Evolutionary conservation across 2,888 invertebrate genomes (phyloP).

Genomic region (Lasius fuliginosus): DNA sequence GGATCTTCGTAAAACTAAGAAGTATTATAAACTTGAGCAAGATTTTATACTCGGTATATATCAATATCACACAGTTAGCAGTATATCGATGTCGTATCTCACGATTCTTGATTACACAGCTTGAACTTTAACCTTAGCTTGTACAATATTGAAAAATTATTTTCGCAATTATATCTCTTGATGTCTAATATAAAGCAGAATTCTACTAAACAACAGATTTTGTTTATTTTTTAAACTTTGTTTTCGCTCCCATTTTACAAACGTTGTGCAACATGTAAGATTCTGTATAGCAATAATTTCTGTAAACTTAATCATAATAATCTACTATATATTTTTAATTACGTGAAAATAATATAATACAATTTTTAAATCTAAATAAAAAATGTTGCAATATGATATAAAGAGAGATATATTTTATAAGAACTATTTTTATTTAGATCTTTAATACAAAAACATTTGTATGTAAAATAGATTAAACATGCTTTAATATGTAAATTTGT

Average conservation of each 20-base stretch:
- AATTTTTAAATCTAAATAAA: neutral
- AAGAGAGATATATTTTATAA: neutral
- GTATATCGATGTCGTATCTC: constrained; percentile 68
- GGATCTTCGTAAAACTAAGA: constrained; percentile 69
- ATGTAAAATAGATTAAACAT: neutral
- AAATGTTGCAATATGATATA: neutral
- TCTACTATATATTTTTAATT: neutral
- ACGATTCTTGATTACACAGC: constrained; percentile 80
- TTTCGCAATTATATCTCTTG: constrained; percentile 39
- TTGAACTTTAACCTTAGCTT: constrained; percentile 81
- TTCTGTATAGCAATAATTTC: neutral
- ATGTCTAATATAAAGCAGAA: neutral
- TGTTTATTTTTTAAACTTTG: neutral
- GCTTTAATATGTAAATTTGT: neutral
- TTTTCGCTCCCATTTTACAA: neutral
- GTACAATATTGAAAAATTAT: constrained; percentile 71
- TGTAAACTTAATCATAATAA: neutral
- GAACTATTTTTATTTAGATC: constrained; percentile 13
- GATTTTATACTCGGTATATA: constrained; percentile 80
- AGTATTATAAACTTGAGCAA: constrained; percentile 67
- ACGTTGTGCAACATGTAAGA: neutral
- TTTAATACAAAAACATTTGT: constrained; percentile 8
- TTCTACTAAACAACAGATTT: neutral
- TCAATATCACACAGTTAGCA: constrained; percentile 72
- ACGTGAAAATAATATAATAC: neutral